Conservation (phyloP, 1,140 invertebrate species). For the Cyrtorhinus lividipennis region DNA sequence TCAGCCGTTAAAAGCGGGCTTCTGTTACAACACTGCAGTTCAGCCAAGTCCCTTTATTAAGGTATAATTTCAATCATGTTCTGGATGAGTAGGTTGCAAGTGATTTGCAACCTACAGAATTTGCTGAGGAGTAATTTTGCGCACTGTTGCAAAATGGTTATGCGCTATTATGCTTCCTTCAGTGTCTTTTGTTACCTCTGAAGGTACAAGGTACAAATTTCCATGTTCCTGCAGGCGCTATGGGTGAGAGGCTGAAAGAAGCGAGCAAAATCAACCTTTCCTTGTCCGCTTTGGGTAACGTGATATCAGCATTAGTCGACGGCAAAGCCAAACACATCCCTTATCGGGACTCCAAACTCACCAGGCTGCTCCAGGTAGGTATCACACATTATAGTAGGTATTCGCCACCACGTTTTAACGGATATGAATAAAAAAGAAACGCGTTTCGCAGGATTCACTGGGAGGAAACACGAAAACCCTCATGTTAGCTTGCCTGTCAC, state of each 20-base stretch:
- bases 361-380: conserved; percentile 63
- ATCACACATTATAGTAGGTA: too few species aligned
- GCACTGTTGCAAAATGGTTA: too few species aligned
- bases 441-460: conserved; percentile 60
- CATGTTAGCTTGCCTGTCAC: conserved; percentile 87
- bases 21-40: too few species aligned
- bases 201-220: too few species aligned
- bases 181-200: too few species aligned
- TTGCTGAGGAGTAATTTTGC: too few species aligned
- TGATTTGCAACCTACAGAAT: too few species aligned
- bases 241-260: conserved; percentile 77
- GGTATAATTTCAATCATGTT: too few species aligned
- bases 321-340: conserved; percentile 83
- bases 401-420: conserved; percentile 25
- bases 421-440: conserved; percentile 28
- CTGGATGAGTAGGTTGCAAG: too few species aligned
- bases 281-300: conserved; percentile 82
- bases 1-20: too few species aligned
- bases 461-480: conserved; percentile 88
- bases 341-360: conserved; percentile 87
- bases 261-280: conserved; percentile 94
- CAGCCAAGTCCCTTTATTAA: too few species aligned
- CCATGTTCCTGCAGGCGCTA: conserved; percentile 56
- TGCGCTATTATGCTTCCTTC: too few species aligned
- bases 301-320: conserved; percentile 83